A percentile compares a stretch with the other conserved stretches of the same genome.
Evolutionary conservation across 2,113 vertebrate genomes (phyloP).

Genomic region (Petrocephalus microphthalmus): DNA sequence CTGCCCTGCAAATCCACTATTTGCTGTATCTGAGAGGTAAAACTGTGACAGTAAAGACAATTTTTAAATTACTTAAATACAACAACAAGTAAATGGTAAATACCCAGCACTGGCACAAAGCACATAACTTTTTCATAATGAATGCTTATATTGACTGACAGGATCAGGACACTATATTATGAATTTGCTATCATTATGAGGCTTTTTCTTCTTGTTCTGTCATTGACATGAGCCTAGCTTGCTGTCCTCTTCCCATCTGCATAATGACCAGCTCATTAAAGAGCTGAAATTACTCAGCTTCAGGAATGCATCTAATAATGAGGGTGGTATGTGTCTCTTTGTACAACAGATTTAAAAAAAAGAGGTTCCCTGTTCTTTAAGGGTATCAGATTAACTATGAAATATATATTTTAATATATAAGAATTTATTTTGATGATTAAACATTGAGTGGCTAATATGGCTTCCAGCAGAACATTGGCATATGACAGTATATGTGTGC

Average conservation of each 20-base stretch:
- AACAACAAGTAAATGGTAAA: neutral
- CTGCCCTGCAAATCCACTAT: neutral
- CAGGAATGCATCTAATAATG: constrained; percentile 32
- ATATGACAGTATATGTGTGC: neutral
- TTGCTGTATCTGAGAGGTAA: neutral
- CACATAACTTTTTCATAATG: constrained; percentile 34
- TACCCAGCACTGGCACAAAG: constrained; percentile 28
- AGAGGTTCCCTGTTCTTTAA: neutral
- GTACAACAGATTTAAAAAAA: neutral
- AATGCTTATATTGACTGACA: constrained; percentile 28
- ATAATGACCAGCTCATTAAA: constrained; percentile 42
- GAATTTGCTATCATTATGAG: constrained; percentile 32
- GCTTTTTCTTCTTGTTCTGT: constrained; percentile 29
- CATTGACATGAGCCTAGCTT: constrained; percentile 31
- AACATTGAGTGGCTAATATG: neutral
- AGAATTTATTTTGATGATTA: neutral
- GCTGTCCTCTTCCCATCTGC: constrained; percentile 25
- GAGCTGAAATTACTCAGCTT: constrained; percentile 29
- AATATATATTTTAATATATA: neutral
- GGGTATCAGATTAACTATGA: neutral
- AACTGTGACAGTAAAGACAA: neutral
- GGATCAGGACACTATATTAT: constrained; percentile 22
- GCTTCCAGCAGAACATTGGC: neutral
- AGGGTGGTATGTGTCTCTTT: constrained; percentile 23
- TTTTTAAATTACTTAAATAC: neutral